Base-by-base conservation (phyloP, 2,888 invertebrate genomes). In the Hyalella azteca region DNA sequence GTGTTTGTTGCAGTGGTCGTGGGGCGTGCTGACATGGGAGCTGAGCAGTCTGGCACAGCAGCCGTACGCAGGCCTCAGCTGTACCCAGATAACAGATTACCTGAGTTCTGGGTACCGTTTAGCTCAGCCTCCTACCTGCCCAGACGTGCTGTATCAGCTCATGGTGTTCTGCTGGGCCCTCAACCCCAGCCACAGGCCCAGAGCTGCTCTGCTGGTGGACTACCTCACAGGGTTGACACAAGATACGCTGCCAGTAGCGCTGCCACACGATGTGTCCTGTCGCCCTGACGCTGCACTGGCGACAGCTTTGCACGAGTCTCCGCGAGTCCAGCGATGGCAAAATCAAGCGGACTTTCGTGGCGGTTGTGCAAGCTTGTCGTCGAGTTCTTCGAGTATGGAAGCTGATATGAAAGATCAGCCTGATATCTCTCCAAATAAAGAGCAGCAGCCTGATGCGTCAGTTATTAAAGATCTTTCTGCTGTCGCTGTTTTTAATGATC, bases 61-160 rank as follows among this genome's bases (percentile, higher is more conserved):
- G 88, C 98, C 98, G 0, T 99, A 96, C 87, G 92, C 93, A 45
- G 97, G 98, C 88, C 94, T 98, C 22, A 97, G 98, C 88, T 95
- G 97, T n/a, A 96, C 96, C 87, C 98, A 98, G 88, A 94, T 99
- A 90, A 93, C 93, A 3, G 93, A 94, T 11, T 96, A 96, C 88
- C 90, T 99, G 81, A 92, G 94, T 86, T 96, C 96, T 87, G 98
- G 98, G 3, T 97, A 96, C 88, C 91, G 98, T 88, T 91, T 98
- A 86, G 93, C 95, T 76, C 98, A 98, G 88, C 98, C 98, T 9
- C 93, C 95, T 82, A 97, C 97, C 89, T 98, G 98, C 88, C 98
- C 98, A 0, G 98, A 98, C 90, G 97, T 98, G 90, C 80, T 83
- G 19, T 83, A 81, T 80, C 80, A 82, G 45, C 79, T 84, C 59